Conservation (phyloP, 2,888 invertebrate genomes). For the Chrysolina oricalcia region DNA sequence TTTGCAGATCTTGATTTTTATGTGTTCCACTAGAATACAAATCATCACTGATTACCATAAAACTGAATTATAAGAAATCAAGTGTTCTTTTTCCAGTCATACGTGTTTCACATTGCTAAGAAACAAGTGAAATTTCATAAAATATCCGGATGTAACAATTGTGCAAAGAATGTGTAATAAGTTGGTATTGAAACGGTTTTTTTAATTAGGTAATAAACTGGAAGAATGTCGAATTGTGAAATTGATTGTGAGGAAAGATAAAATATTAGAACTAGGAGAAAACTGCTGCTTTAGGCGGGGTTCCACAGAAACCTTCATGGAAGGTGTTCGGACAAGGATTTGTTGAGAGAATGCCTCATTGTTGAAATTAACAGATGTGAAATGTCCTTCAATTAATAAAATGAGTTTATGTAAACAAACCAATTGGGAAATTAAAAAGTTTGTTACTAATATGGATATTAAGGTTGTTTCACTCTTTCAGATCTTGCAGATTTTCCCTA, state of each 20-base stretch:
- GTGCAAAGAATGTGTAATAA: slow-evolving; percentile 30
- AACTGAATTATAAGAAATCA: slow-evolving; percentile 16
- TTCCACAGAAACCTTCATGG: not conserved
- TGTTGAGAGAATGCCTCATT: slow-evolving; percentile 12
- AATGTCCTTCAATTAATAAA: slow-evolving; percentile 14
- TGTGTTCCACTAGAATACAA: slow-evolving; percentile 1
- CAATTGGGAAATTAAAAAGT: not conserved
- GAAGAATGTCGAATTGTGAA: slow-evolving; percentile 24
- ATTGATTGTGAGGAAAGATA: slow-evolving; percentile 7
- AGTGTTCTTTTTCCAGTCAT: slow-evolving; percentile 22
- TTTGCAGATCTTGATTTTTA: slow-evolving; percentile 1
- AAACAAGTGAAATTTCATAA: slow-evolving; percentile 32
- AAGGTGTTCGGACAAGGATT: not conserved
- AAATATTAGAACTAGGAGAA: slow-evolving; percentile 12
- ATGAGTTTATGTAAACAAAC: not conserved
- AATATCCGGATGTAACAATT: slow-evolving; percentile 31
- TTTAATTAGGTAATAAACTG: slow-evolving; percentile 28
- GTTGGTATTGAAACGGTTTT: slow-evolving; percentile 28
- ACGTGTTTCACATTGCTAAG: slow-evolving; percentile 23
- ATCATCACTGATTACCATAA: not conserved
- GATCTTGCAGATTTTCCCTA: not conserved
- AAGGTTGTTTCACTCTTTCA: not conserved
- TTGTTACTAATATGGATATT: not conserved
- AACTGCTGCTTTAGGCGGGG: not conserved
- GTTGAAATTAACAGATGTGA: slow-evolving; percentile 20